phyloP scores from a whole-genome alignment of 1,140 invertebrate genomes.

The Drosophila punjabiensis region DNA sequence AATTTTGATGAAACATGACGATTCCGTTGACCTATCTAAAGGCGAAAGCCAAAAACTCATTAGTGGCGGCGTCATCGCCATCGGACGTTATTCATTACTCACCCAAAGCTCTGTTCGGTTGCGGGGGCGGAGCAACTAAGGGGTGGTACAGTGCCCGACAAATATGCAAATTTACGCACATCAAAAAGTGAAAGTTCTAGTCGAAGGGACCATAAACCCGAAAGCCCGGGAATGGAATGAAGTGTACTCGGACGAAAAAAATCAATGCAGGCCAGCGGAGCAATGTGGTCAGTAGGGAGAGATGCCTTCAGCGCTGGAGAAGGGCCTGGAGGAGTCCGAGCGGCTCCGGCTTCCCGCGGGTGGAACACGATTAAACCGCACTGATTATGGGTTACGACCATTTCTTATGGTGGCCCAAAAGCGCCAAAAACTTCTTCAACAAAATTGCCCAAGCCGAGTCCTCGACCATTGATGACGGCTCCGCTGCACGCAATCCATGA shows the following conservation, averaged over 20 bases:
- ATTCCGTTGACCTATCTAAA: constrained; percentile 45
- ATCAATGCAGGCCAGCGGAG: constrained; percentile 61
- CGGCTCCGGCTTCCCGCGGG: constrained; percentile 13
- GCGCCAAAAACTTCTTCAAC: constrained; percentile 50
- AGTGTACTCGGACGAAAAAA: constrained; percentile 50
- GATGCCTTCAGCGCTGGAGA: not conserved
- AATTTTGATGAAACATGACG: constrained; percentile 24
- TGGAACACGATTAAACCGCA: constrained; percentile 62
- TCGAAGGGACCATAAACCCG: constrained; percentile 39
- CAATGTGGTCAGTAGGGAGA: constrained; percentile 43
- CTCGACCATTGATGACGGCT: constrained; percentile 73
- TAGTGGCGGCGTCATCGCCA: constrained; percentile 41
- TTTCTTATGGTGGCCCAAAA: constrained; percentile 58
- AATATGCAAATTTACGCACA: constrained; percentile 76
- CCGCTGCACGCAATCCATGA: constrained; percentile 81
- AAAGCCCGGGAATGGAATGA: constrained; percentile 31
- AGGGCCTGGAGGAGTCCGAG: constrained; percentile 4
- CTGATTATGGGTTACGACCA: constrained; percentile 72
- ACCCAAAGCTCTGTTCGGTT: constrained; percentile 11
- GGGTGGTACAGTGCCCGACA: constrained; percentile 22
- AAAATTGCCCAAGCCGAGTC: constrained; percentile 38
- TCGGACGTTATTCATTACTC: constrained; percentile 60
- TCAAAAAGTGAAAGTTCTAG: constrained; percentile 66
- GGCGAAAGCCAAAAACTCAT: constrained; percentile 31
- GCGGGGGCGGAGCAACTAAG: no score